Evolutionary conservation across 92 coral and sea anemone genomes (phyloP).

Genomic region (Diadumene lineata): DNA sequence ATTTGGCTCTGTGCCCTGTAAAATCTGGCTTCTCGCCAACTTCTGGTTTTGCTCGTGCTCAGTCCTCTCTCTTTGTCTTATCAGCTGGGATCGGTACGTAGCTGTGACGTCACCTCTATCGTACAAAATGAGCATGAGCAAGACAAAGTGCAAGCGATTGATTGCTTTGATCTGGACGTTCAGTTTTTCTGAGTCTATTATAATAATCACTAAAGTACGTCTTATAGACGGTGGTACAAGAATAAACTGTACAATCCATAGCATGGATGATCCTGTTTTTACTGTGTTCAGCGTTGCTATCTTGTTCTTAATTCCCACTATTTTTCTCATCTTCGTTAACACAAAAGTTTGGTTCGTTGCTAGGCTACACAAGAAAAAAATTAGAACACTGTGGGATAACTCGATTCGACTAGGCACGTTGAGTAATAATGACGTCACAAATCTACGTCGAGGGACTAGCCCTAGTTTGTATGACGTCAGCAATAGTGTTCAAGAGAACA

Average conservation of each 20-base stretch:
- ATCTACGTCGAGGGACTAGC: not conserved
- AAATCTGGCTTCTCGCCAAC: constrained; percentile 58
- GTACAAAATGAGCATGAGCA: constrained; percentile 60
- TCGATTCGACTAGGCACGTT: constrained; percentile 8
- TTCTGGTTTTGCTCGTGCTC: constrained; percentile 68
- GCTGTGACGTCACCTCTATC: constrained; percentile 81
- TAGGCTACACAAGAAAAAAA: constrained; percentile 51
- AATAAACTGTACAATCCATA: constrained; percentile 46
- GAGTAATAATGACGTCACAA: not conserved
- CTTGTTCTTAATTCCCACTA: constrained; percentile 41
- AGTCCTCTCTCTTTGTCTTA: constrained; percentile 65
- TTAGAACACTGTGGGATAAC: constrained; percentile 12
- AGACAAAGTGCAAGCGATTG: constrained; percentile 37
- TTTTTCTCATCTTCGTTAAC: constrained; percentile 66
- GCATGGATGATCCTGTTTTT: constrained; percentile 36
- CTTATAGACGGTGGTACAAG: constrained; percentile 19
- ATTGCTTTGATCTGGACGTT: constrained; percentile 50
- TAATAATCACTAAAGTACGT: constrained; percentile 29
- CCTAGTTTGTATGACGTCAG: not conserved
- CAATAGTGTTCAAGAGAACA: not conserved
- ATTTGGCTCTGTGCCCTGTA: constrained; percentile 58
- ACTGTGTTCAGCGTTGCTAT: constrained; percentile 9
- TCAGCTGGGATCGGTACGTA: constrained; percentile 84
- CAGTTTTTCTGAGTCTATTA: constrained; percentile 16
- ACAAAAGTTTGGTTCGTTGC: constrained; percentile 54